Conservation (phyloP, 2,113 vertebrate species). For the Chauna torquata region DNA sequence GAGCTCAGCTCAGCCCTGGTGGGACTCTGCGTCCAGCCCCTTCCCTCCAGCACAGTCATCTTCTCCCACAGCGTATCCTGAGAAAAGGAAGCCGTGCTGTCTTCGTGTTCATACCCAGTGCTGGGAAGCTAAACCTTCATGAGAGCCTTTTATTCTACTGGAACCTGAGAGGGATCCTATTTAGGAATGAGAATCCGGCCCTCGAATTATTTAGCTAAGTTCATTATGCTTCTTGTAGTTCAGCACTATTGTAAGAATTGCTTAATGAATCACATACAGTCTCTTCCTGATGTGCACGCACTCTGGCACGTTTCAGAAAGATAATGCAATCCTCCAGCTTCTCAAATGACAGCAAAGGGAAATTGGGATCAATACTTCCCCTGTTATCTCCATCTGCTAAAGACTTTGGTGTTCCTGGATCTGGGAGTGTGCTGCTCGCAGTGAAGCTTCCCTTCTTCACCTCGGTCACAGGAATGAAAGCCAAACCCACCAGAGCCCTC, state of each 20-base stretch:
- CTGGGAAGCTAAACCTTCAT: neutral
- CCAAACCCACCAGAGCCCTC: neutral
- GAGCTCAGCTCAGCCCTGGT: rapidly evolving
- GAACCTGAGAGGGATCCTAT: rapidly evolving
- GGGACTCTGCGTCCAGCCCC: neutral
- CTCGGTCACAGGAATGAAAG: neutral
- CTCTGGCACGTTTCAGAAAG: neutral
- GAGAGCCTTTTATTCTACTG: neutral
- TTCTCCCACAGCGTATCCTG: neutral
- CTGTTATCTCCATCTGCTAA: neutral
- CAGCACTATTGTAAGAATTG: neutral
- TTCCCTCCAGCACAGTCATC: neutral
- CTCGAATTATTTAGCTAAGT: rapidly evolving
- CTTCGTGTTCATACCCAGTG: rapidly evolving
- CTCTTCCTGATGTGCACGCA: rapidly evolving
- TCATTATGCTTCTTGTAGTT: neutral
- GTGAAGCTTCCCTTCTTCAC: neutral
- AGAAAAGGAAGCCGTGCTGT: neutral
- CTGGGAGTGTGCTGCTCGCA: rapidly evolving
- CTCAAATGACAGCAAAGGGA: neutral
- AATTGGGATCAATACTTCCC: neutral
- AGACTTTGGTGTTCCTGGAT: neutral
- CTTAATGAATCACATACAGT: neutral
- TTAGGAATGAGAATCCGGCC: neutral
- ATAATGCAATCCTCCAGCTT: neutral